Percentiles rank a stretch among this genome's conserved stretches.
Conservation (phyloP, 2,113 vertebrate genomes). For the Hyperopisus bebe region DNA sequence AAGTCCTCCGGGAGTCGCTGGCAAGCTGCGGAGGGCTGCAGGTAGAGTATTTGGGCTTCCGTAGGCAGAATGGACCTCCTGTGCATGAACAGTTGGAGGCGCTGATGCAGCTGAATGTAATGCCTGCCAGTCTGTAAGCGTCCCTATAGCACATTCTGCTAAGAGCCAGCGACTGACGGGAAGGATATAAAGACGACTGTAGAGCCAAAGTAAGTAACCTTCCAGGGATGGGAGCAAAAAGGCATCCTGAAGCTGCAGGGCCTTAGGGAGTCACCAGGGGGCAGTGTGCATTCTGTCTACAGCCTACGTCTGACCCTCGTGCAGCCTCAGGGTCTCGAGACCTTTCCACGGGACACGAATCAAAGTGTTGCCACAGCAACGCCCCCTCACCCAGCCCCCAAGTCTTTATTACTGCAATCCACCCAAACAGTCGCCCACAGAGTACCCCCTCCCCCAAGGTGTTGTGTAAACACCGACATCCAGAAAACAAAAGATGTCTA, state of each 20-base stretch:
- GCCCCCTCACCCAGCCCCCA: neutral
- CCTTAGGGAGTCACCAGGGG: neutral
- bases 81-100: neutral
- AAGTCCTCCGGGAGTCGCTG: conserved; percentile 35
- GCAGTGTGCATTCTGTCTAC: conserved; percentile 1
- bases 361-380: neutral
- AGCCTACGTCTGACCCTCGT: neutral
- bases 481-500: neutral
- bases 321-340: neutral
- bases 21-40: conserved; percentile 31
- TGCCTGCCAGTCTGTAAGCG: neutral
- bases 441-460: neutral
- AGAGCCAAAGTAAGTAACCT: conserved; percentile 14
- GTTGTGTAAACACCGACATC: neutral
- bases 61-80: neutral
- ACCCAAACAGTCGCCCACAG: neutral
- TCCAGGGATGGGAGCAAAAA: neutral
- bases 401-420: neutral
- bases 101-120: neutral
- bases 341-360: neutral
- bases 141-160: neutral
- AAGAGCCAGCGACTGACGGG: neutral
- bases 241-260: neutral
- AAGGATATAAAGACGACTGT: neutral
- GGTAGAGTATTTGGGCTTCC: conserved; percentile 38